Evolutionary conservation across 2,113 vertebrate species (phyloP).

Genomic region (Promerops cafer): DNA sequence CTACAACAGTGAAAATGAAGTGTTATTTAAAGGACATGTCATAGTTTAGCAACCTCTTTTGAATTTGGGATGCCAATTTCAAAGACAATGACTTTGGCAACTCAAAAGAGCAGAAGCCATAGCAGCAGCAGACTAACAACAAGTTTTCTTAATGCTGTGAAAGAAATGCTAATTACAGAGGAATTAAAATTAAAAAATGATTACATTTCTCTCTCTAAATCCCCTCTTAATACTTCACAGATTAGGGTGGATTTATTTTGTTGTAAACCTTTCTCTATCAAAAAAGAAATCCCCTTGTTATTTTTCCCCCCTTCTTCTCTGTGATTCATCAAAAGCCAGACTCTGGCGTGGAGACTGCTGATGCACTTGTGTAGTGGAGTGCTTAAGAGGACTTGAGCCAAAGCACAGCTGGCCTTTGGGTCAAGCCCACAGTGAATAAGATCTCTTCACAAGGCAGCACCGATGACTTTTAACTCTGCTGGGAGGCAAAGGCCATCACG

Average conservation of each 20-base stretch:
- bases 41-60: neutral
- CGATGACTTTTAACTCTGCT: neutral
- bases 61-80: neutral
- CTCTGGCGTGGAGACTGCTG: neutral
- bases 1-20: neutral
- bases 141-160: constrained; percentile 32
- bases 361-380: neutral
- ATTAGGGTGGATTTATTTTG: constrained; percentile 59
- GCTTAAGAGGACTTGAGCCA: neutral
- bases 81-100: neutral
- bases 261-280: constrained; percentile 32
- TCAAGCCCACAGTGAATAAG: neutral
- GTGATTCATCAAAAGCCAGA: constrained; percentile 2
- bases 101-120: neutral
- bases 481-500: neutral
- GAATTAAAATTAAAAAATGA: constrained; percentile 52
- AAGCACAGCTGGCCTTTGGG: neutral
- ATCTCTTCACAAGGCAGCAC: neutral
- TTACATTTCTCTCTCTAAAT: constrained; percentile 52
- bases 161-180: constrained; percentile 52
- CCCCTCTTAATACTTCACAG: constrained; percentile 51
- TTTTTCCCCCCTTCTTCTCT: neutral
- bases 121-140: neutral
- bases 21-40: neutral
- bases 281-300: neutral